A percentile compares a stretch with the other conserved stretches of the same genome.
These are phyloP conservation scores for Zonotrichia leucophrys DNA, from an alignment of 2,113 vertebrate species.

Conservation along the genomic window DNA sequence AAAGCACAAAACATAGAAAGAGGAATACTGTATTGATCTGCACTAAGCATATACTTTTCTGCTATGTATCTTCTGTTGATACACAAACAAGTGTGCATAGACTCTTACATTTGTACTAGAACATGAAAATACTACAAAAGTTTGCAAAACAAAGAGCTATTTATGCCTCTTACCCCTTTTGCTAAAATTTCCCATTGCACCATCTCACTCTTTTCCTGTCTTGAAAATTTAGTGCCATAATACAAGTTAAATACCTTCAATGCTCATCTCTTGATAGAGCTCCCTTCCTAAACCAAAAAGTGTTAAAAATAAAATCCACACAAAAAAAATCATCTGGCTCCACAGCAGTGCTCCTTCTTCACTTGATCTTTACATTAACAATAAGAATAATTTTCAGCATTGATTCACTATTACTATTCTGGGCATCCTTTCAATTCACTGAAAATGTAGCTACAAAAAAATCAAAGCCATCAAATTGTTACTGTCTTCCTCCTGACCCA, in stretches of 20 bases:
- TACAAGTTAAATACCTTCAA: not conserved
- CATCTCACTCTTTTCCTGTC: not conserved
- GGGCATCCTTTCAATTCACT: not conserved
- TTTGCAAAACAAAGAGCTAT: not conserved
- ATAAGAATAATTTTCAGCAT: constrained; percentile 30
- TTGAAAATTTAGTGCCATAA: not conserved
- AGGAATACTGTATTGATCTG: not conserved
- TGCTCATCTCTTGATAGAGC: not conserved
- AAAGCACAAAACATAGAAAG: not conserved
- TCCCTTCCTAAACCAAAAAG: not conserved
- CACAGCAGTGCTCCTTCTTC: not conserved
- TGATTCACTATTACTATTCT: constrained; percentile 50
- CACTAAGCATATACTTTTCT: not conserved
- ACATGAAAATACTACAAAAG: not conserved
- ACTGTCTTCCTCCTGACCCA: not conserved
- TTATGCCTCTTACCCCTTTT: not conserved
- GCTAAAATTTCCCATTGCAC: not conserved
- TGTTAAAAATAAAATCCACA: not conserved
- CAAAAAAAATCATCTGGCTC: not conserved
- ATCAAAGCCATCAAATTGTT: constrained; percentile 8
- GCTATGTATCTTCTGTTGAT: not conserved
- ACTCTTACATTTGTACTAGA: not conserved
- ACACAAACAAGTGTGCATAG: not conserved
- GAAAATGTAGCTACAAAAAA: constrained; percentile 24
- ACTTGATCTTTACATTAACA: constrained; percentile 39